Evolutionary conservation across 2,113 vertebrate genomes (phyloP).

Genomic region (Xenopus borealis): DNA sequence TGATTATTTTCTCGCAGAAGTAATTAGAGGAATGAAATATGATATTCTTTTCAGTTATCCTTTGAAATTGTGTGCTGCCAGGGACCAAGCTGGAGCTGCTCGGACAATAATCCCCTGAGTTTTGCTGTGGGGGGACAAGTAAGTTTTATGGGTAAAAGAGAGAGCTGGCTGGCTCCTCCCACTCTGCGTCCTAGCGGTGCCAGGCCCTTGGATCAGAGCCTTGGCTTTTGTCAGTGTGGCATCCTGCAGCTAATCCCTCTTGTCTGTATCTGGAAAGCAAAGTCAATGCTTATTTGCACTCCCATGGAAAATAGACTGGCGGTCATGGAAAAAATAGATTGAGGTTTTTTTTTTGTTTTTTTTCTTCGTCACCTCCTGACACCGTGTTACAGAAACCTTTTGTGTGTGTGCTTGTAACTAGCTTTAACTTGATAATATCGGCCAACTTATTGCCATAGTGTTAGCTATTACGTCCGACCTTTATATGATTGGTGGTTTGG

Average conservation of each 20-base stretch:
- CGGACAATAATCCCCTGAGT: too few species aligned
- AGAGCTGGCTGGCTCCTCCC: conserved; percentile 24
- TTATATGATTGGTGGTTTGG: too few species aligned
- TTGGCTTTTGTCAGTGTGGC: conserved; percentile 45
- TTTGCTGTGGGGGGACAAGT: conserved; percentile 3
- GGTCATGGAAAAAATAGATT: conserved; percentile 36
- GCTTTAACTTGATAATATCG: not conserved
- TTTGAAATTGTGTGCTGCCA: not conserved
- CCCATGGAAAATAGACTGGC: conserved; percentile 41
- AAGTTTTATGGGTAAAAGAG: conserved; percentile 16
- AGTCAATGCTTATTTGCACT: conserved; percentile 41
- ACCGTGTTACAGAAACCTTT: conserved; percentile 17
- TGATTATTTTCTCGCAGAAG: conserved; percentile 19
- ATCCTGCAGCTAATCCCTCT: conserved; percentile 44
- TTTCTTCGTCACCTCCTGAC: conserved; percentile 27
- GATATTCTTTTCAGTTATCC: not conserved
- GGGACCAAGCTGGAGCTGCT: too few species aligned
- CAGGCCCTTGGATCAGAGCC: conserved; percentile 42
- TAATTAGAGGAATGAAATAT: not conserved
- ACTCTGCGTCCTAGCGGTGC: conserved; percentile 31
- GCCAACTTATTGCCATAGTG: not conserved
- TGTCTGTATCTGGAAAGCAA: conserved; percentile 39
- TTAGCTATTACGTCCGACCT: too few species aligned
- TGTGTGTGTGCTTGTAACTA: not conserved
- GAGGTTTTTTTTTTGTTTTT: conserved; percentile 15